Evolutionary conservation across 1,140 invertebrate genomes (phyloP).

Genomic region (Zaprionus inermis): DNA sequence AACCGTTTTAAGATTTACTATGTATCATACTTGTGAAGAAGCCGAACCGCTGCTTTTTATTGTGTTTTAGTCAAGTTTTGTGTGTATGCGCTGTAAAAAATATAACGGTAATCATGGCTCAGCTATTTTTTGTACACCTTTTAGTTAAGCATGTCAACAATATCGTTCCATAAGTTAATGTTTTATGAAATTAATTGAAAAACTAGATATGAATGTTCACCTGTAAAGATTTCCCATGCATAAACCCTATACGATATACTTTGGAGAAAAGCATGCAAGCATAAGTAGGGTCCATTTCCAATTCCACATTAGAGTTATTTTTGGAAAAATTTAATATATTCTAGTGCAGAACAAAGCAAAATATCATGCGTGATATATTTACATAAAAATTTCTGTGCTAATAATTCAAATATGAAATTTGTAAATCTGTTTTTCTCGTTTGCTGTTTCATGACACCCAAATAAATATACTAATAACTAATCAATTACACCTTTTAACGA

Average conservation of each 20-base stretch:
- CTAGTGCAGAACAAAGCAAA: no score
- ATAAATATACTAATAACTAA: neutral
- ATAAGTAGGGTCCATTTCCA: neutral
- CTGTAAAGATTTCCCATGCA: constrained; percentile 32
- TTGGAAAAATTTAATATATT: no score
- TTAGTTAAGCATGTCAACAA: constrained; percentile 61
- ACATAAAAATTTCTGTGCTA: neutral
- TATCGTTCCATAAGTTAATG: constrained; percentile 3
- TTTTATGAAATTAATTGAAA: neutral
- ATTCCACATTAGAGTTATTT: neutral
- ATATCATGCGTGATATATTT: neutral
- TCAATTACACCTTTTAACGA: neutral
- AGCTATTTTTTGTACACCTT: constrained; percentile 57
- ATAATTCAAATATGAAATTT: neutral
- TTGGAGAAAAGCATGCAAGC: constrained; percentile 58
- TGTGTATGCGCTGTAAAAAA: constrained; percentile 32
- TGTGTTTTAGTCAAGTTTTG: constrained; percentile 66
- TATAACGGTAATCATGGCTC: constrained; percentile 68
- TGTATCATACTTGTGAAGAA: constrained; percentile 43
- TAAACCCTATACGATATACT: constrained; percentile 39
- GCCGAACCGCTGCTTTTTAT: constrained; percentile 62
- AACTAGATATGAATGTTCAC: constrained; percentile 12
- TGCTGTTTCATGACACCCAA: constrained; percentile 14
- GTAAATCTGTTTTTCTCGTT: neutral
- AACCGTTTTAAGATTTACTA: constrained; percentile 56